These are phyloP conservation scores for Clarias magur DNA, from an alignment of 2,113 vertebrate genomes.

Conservation along the genomic window DNA sequence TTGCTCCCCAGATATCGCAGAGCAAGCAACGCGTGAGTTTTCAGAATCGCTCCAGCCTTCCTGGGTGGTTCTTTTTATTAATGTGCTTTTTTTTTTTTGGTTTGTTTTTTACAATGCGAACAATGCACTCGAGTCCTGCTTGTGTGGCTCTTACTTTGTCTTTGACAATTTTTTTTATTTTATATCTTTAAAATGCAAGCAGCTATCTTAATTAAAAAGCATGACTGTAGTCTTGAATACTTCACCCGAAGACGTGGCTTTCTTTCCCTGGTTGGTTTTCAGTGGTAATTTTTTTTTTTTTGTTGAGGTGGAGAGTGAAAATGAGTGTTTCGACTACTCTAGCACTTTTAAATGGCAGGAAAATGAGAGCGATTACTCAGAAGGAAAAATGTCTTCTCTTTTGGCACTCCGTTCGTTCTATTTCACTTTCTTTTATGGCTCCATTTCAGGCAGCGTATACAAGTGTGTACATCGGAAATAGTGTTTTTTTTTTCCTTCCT, in stretches of 20 bases:
- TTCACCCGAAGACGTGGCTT: slow-evolving; percentile 60
- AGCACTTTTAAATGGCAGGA: slow-evolving; percentile 62
- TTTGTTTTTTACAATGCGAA: slow-evolving; percentile 37
- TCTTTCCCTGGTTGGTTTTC: slow-evolving; percentile 64
- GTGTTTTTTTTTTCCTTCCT: not conserved
- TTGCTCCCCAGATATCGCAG: slow-evolving; percentile 69
- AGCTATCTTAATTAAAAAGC: slow-evolving; percentile 45
- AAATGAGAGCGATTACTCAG: slow-evolving; percentile 21
- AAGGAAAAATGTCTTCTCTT: slow-evolving; percentile 37
- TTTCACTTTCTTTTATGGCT: slow-evolving; percentile 36
- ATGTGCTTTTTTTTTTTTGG: slow-evolving; percentile 58
- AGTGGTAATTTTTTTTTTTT: not conserved
- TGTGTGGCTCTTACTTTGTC: slow-evolving; percentile 51
- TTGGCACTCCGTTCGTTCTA: slow-evolving; percentile 21
- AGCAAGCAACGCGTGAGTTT: slow-evolving; percentile 72
- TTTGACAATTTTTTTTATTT: slow-evolving; percentile 50
- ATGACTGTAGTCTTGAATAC: slow-evolving; percentile 44
- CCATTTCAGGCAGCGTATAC: not conserved
- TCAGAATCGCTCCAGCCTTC: slow-evolving; percentile 64
- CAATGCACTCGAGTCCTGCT: not conserved
- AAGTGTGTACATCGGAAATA: not conserved
- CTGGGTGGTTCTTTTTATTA: slow-evolving; percentile 59
- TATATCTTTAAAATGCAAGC: slow-evolving; percentile 19
- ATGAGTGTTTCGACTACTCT: slow-evolving; percentile 52
- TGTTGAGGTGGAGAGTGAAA: slow-evolving; percentile 44